These are phyloP conservation scores for Empidonax alnorum DNA, from an alignment of 2,113 vertebrate species.

Conservation along the genomic window DNA sequence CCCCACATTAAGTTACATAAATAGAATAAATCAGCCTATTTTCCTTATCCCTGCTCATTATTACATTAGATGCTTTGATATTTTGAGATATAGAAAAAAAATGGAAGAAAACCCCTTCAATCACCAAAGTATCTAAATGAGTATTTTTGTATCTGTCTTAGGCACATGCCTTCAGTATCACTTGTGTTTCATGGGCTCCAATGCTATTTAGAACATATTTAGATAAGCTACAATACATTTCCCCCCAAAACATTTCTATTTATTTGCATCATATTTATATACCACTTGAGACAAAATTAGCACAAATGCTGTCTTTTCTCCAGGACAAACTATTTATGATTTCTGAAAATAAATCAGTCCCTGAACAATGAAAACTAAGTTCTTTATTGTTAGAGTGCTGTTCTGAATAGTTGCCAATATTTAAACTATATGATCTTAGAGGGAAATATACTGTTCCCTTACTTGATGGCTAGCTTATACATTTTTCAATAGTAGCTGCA, in stretches of 20 bases:
- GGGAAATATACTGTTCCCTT: background rate
- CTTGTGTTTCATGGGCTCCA: background rate
- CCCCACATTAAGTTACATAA: background rate
- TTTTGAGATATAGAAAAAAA: background rate
- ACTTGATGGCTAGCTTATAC: background rate
- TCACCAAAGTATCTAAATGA: background rate
- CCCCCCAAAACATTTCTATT: background rate
- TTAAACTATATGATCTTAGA: background rate
- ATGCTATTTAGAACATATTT: background rate
- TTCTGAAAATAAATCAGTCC: background rate
- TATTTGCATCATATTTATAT: background rate
- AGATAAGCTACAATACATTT: background rate
- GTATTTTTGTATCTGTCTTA: background rate
- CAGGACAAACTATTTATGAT: background rate
- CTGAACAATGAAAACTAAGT: background rate
- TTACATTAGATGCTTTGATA: background rate
- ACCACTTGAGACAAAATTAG: slow-evolving; percentile 1
- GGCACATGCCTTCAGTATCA: background rate
- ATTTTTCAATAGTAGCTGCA: background rate
- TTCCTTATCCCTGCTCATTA: background rate
- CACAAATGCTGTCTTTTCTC: background rate
- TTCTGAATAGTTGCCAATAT: background rate
- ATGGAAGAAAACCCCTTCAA: background rate
- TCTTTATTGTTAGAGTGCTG: slow-evolving; percentile 18
- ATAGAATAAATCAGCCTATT: background rate